Evolutionary conservation across 2,113 vertebrate genomes (phyloP), one percentile per base, ranked within the genome.

Genomic region (Dinomys branickii): DNA sequence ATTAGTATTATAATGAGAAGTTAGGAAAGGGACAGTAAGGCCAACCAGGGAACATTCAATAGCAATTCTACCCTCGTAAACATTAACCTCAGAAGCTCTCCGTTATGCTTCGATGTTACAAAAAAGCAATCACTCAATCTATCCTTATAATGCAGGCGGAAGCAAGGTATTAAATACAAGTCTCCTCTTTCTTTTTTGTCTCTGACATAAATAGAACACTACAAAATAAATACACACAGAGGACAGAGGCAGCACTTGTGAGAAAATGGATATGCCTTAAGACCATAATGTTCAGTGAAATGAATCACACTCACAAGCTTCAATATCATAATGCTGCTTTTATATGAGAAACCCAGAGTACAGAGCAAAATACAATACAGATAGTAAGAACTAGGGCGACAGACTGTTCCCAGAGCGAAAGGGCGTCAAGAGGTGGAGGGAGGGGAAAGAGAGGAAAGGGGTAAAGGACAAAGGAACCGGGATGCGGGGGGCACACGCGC

Each of bases 51-150:
- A 65, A 17, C 44, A 78, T 77, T 88, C 3, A 30, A 14, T 59
- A 22, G 38, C 35, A 90, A 35, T 24, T 54, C 56, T 67, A 63
- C 20, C 26, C 47, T 81, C 58, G 14, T 41, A 80, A 71, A 81
- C 17, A 65, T 50, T 50, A 50, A 50, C 47, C 47, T 50, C 47
- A 50, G 47, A 75, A 90, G 58, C 73, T 86, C 16, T 52, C 41
- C 59, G 19, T 38, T 58, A 56, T 12, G 56, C 38, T 38, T 59
- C 26, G 7, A 30, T 26, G 77, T 83, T 91, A 83, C 19, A 58
- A 87, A 77, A 61, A 91, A 38, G 9, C 82, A 86, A 87, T 77
- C 65, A 73, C n/a, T 93, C 65, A 90, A 17, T 90, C 41, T 91
- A 52, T 24, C 13, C 14, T 35, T 87, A 0, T 86, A 93, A 90